phyloP scores from a whole-genome alignment of 2,113 vertebrate genomes.

The Pangasianodon gigas region DNA sequence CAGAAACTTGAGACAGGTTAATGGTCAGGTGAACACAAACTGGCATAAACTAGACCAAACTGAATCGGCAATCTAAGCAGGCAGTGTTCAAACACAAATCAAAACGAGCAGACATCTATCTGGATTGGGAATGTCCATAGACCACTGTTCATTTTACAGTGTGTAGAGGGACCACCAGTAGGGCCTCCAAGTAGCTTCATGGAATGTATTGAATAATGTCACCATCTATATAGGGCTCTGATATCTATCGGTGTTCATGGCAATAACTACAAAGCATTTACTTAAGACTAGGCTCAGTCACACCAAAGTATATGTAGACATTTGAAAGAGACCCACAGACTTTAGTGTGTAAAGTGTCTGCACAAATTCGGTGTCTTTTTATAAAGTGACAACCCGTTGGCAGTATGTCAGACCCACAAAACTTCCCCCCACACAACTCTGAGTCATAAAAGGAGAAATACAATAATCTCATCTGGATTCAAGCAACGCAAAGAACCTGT shows the following conservation, averaged over 20 bases:
- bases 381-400: neutral
- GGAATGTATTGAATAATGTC: neutral
- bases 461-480: constrained; percentile 14
- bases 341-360: neutral
- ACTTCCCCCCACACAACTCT: neutral
- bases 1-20: neutral
- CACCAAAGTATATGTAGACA: neutral
- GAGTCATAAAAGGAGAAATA: neutral
- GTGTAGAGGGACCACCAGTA: neutral
- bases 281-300: neutral
- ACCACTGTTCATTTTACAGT: neutral
- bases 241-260: neutral
- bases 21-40: neutral
- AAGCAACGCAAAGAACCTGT: neutral
- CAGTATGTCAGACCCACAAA: neutral
- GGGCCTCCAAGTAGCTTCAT: neutral
- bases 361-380: neutral
- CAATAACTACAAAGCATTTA: neutral
- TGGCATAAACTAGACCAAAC: neutral
- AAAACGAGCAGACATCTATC: neutral
- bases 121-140: neutral
- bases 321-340: neutral
- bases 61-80: too few species aligned
- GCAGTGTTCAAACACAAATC: neutral
- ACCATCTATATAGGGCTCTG: neutral